phyloP scores from a whole-genome alignment of 2,888 invertebrate species.

The Lasioglossum morio region DNA sequence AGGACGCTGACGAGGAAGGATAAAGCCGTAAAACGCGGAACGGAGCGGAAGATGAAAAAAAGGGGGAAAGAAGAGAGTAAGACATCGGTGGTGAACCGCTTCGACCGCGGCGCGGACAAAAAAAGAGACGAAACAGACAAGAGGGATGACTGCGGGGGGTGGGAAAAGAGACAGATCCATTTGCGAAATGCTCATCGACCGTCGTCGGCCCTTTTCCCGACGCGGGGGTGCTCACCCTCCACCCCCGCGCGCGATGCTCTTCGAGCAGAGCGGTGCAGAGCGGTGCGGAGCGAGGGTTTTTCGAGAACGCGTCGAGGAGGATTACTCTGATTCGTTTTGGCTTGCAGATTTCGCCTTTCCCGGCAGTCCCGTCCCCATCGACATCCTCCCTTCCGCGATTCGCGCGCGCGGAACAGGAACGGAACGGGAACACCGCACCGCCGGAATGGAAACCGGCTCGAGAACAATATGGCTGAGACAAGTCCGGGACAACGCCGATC shows the following conservation, averaged over 20 bases:
- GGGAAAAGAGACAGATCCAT: slow-evolving; percentile 77
- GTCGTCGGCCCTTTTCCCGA: slow-evolving; percentile 70
- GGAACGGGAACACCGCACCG: background rate
- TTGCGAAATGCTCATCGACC: slow-evolving; percentile 84
- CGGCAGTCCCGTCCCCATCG: slow-evolving; percentile 50
- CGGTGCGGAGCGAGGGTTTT: slow-evolving; percentile 71
- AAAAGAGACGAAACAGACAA: slow-evolving; percentile 42
- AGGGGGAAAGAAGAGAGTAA: slow-evolving; percentile 41
- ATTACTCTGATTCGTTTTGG: slow-evolving; percentile 84
- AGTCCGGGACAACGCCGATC: slow-evolving; percentile 15
- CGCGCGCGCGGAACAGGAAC: slow-evolving; percentile 26
- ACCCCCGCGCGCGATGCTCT: background rate
- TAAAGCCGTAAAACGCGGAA: slow-evolving; percentile 27
- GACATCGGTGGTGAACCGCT: slow-evolving; percentile 69
- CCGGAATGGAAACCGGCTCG: slow-evolving; percentile 28
- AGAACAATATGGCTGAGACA: slow-evolving; percentile 41
- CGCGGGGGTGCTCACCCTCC: slow-evolving; percentile 54
- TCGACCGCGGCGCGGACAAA: slow-evolving; percentile 52
- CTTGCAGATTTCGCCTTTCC: slow-evolving; percentile 82
- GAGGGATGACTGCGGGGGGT: slow-evolving; percentile 41
- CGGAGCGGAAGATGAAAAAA: slow-evolving; percentile 26
- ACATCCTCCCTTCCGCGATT: slow-evolving; percentile 52
- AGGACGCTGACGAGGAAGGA: slow-evolving; percentile 37
- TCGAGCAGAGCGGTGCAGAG: background rate
- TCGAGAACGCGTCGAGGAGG: slow-evolving; percentile 79